A percentile compares a stretch with the other conserved stretches of the same genome.
Evolutionary conservation across 2,797 vertebrate genomes (phyloP).

Genomic region (Tiaroga cobitis): DNA sequence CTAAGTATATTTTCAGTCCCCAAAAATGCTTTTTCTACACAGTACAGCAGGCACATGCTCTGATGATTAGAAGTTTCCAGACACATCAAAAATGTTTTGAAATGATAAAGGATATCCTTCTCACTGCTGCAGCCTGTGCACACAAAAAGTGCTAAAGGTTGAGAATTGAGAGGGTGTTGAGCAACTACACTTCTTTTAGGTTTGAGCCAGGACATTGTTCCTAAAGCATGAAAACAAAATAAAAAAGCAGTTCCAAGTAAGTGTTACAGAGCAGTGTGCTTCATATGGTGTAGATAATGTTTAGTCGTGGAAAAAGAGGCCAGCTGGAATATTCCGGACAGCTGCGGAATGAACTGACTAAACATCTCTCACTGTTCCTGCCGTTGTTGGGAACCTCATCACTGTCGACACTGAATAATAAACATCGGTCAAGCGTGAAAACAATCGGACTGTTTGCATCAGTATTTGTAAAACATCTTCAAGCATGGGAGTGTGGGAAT

Average conservation of each 20-base stretch:
- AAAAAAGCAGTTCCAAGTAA: slow-evolving; percentile 1
- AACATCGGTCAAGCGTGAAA: slow-evolving; percentile 50
- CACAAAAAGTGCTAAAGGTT: slow-evolving; percentile 41
- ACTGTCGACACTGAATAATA: slow-evolving; percentile 46
- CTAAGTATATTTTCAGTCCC: background rate
- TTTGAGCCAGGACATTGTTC: slow-evolving; percentile 37
- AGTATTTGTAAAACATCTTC: slow-evolving; percentile 49
- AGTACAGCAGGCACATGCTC: background rate
- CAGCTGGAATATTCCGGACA: slow-evolving; percentile 56
- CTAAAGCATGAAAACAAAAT: slow-evolving; percentile 18
- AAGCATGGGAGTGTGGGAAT: slow-evolving; percentile 29
- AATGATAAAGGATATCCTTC: slow-evolving; percentile 50
- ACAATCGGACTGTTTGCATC: slow-evolving; percentile 34
- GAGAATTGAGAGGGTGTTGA: slow-evolving; percentile 20
- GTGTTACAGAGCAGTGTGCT: slow-evolving; percentile 7
- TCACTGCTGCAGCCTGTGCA: slow-evolving; percentile 13
- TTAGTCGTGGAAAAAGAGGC: slow-evolving; percentile 50
- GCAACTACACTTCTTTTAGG: slow-evolving; percentile 36
- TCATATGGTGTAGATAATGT: slow-evolving; percentile 29
- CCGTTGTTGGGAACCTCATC: slow-evolving; percentile 46
- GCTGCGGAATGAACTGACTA: slow-evolving; percentile 42
- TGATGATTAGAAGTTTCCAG: slow-evolving; percentile 9
- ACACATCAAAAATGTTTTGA: slow-evolving; percentile 42
- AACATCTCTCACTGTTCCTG: slow-evolving; percentile 35
- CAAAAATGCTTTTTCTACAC: background rate